Conservation (phyloP, 2,888 invertebrate species). For the Hoplodrina blanda region DNA sequence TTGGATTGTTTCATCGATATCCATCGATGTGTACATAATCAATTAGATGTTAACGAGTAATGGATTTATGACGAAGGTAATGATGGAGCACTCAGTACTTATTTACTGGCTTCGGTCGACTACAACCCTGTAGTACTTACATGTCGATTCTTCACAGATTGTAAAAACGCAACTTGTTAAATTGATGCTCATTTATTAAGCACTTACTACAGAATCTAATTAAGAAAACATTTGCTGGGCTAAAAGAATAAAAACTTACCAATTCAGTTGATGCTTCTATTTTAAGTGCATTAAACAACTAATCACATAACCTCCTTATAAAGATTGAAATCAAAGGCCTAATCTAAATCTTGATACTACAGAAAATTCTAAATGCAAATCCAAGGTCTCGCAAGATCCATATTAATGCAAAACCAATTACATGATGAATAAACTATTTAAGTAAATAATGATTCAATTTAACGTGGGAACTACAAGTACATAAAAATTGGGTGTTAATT, state of each 20-base stretch:
- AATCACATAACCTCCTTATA: background rate
- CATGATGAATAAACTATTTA: slow-evolving; percentile 38
- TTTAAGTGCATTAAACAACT: background rate
- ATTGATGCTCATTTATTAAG: background rate
- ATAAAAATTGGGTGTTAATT: slow-evolving; percentile 45
- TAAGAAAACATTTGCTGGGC: background rate
- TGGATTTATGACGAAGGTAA: slow-evolving; percentile 33
- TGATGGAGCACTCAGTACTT: slow-evolving; percentile 33
- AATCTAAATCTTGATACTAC: slow-evolving; percentile 3
- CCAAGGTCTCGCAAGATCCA: slow-evolving; percentile 38
- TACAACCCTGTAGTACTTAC: background rate
- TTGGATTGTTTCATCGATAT: slow-evolving; percentile 35
- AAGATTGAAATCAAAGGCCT: background rate
- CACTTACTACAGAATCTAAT: background rate
- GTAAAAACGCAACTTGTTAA: slow-evolving; percentile 14
- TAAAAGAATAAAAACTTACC: background rate
- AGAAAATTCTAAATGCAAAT: slow-evolving; percentile 23
- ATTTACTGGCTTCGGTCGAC: slow-evolving; percentile 7
- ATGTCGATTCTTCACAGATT: slow-evolving; percentile 8
- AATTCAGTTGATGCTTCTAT: background rate
- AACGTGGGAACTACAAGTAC: slow-evolving; percentile 59
- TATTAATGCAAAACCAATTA: slow-evolving; percentile 53
- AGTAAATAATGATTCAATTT: slow-evolving; percentile 52
- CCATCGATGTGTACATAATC: slow-evolving; percentile 32
- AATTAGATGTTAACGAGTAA: slow-evolving; percentile 54